Evolutionary conservation across 2,797 vertebrate genomes (phyloP).

Genomic region (Cossypha niveicapilla): DNA sequence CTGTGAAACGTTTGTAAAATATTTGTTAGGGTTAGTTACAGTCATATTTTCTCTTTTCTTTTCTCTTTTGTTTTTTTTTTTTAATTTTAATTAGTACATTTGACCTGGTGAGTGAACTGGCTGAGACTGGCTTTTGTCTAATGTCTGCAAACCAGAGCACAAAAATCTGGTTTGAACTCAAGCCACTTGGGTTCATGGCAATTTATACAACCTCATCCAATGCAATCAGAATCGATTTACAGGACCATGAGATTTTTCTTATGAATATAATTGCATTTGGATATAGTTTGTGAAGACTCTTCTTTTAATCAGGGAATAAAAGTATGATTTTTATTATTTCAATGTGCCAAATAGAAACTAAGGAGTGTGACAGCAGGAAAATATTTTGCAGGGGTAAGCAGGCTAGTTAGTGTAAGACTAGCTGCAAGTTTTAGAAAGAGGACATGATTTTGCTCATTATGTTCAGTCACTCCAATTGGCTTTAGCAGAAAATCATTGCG

Average conservation of each 20-base stretch:
- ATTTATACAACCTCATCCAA: not conserved
- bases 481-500: not conserved
- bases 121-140: not conserved
- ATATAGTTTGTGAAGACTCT: not conserved
- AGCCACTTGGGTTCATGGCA: not conserved
- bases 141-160: not conserved
- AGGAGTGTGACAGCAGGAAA: not conserved
- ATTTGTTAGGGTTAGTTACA: not conserved
- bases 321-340: not conserved
- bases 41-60: too few relatives aligned
- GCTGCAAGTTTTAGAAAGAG: not conserved
- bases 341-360: not conserved
- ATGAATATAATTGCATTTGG: not conserved
- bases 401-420: not conserved
- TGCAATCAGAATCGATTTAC: not conserved
- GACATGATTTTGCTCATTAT: not conserved
- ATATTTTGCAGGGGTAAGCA: not conserved
- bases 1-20: not conserved
- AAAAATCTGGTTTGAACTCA: not conserved
- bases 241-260: not conserved
- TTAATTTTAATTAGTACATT: not conserved
- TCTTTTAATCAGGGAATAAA: not conserved
- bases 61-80: not conserved
- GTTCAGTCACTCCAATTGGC: not conserved
- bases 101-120: not conserved